Base-by-base conservation (phyloP, 2,888 invertebrate species). In the Drosophila yooni region DNA sequence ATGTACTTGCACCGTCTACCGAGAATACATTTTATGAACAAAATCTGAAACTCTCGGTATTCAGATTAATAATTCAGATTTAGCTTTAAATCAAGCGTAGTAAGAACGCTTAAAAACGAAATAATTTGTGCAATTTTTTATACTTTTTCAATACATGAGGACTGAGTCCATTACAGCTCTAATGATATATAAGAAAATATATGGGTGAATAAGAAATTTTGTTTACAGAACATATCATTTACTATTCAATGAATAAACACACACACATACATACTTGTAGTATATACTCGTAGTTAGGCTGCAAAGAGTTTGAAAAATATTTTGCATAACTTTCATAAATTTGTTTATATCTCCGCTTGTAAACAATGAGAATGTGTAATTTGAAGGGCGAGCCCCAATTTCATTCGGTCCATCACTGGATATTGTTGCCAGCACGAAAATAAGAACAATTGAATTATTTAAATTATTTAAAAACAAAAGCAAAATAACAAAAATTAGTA, bases 361-460 rank as follows among this genome's bases (percentile, higher is more conserved):
- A 74, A 74, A 78, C 69, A 78, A 59, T 65, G 63, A 29, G 53
- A 61, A 67, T 46, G 36, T 67, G 60, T 46, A 46, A 58, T 40
- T 61, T 62, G 78, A 73, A 73, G 78, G 78, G 76, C 77, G 18
- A 67, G 60, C 43, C 67, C 60, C 67, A 77, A 73, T 76, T 72
- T 58, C 66, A 50, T 50, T 31, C 36, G 66, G 27, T 27, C 48
- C 46, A 52, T 59, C 68, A 51, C 56, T 62, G 64, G 52, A 46
- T 34, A 7, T 53, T 13, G 31, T 67, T 18, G 27, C 36, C 63
- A 48, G 25, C 13, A 33, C 10, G 48, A 38, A 66, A 56, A 67
- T 40, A 6, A 29, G 18, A 27, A 33, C 33, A 58, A 34, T 56
- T 10, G 1, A n/a, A 50, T 29, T 34, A 25, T 31, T 21, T 11